Base-by-base conservation (phyloP, 2,797 vertebrate genomes). In the Clarias laeviceps region DNA sequence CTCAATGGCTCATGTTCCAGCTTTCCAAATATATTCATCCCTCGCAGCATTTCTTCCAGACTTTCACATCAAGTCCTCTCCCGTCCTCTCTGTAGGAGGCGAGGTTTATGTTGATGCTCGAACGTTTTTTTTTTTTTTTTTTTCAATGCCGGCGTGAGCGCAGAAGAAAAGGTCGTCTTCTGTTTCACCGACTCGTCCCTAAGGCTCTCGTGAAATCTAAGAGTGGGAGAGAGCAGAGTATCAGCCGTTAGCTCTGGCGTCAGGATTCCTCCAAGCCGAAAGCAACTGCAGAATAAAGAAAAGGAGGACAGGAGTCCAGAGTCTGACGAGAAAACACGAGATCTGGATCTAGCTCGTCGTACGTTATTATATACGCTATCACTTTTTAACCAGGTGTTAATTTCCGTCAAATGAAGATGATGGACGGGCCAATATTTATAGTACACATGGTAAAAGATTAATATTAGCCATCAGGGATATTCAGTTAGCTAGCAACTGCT, bases 171-270 rank as follows among this genome's bases (percentile, higher is more conserved):
- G 84, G 85, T 82, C 61, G 86, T 91, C 87, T 92, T 92, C 89
- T 88, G 88, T 93, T 94, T 94, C 93, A 92, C 91, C 24, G 84
- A 90, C 90, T 90, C 91, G 87, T 94, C 93, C 90, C 90, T 87
- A 34, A 77, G 86, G 89, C 89, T 89, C 92, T 91, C 65, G 87
- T 93, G 94, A 95, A 94, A 95, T 90, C 82, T 87, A 91, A 93
- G 91, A 92, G 87, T 80, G 84, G 79, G 84, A 86, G 77, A 45
- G 90, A 90, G 87, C 90, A 90, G 91, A 93, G 89, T 82, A 79
- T 84, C 29, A 82, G 84, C 85, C 85, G 90, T 91, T 86, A 91
- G 90, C 87, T 66, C 88, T 88, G 91, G 92, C 91, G 86, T 92
- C 91, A 86, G 87, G 83, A 87, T 90, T 90, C 90, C 87, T 87